Evolutionary conservation across 2,797 vertebrate genomes (phyloP), one percentile per base, ranked within the genome.

Genomic region (Oreochromis grahami): DNA sequence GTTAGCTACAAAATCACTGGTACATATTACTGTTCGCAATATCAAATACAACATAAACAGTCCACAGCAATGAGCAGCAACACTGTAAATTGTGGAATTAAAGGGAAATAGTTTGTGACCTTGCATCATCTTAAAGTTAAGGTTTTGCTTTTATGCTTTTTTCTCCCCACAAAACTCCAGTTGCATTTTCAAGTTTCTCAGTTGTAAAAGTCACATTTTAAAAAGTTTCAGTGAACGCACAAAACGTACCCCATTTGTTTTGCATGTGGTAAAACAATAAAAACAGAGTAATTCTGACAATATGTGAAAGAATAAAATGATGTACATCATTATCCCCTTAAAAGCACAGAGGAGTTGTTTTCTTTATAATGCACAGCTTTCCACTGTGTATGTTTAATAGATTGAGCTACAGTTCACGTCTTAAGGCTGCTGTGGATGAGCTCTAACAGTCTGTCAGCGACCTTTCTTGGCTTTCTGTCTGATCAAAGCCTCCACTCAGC

Each of bases 401-500:
- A 89, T 82, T 85, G 91, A 92, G 90, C 87, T 80, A 87, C 86
- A 92, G 88, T 92, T 93, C 88, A 88, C 70, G 83, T 93, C 91
- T 92, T 82, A 48, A 76, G 85, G 89, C 85, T 80, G 86, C 87
- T 56, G 21, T 78, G 76, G 89, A 92, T 89, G 88, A 94, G 90
- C 88, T 91, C 85, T 88, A 89, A 87, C 91, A 84, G 86, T 90
- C 86, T 90, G 89, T 85, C 92, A 81, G 84, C 60, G 83, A 95
- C 94, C 93, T 94, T 91, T 88, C 87, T 63, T 38, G 70, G 86
- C 87, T 94, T 86, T 86, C 80, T 6, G 80, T 91, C 87, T 92
- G 91, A 95, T 95, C 94, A 95, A 96, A 95, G 94, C 88, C 83
- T 86, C 79, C 36, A 65, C 87, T 89, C 84, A 92, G 88, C 93